Evolutionary conservation across 2,888 invertebrate species (phyloP).

Genomic region (Griposia aprilina): DNA sequence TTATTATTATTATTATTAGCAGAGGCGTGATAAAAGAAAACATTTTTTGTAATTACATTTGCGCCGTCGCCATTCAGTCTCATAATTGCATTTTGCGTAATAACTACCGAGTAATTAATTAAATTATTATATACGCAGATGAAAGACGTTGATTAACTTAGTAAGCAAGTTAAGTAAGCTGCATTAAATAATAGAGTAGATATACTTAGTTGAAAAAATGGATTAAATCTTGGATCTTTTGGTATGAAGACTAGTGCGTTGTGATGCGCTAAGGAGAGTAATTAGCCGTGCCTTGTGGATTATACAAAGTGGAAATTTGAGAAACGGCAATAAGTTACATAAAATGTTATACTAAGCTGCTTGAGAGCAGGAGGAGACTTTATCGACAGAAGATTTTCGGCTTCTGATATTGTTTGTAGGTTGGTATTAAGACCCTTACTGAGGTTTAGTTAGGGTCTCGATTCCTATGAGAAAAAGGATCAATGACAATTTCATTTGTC

Average conservation of each 20-base stretch:
- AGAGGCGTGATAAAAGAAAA: constrained; percentile 43
- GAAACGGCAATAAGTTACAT: not conserved
- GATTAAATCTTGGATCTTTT: constrained; percentile 45
- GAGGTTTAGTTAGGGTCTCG: too few species aligned
- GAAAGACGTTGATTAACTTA: constrained; percentile 54
- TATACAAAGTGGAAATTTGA: constrained; percentile 5
- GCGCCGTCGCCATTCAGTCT: constrained; percentile 27
- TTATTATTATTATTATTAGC: constrained; percentile 44
- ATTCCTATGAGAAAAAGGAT: not conserved
- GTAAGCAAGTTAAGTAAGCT: constrained; percentile 45
- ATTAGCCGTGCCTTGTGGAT: constrained; percentile 23
- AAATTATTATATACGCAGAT: constrained; percentile 55
- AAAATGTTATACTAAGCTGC: not conserved
- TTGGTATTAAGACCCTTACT: not conserved
- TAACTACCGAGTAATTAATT: constrained; percentile 54
- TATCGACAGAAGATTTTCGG: not conserved
- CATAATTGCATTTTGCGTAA: constrained; percentile 57
- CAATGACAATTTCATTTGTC: not conserved
- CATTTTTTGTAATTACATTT: constrained; percentile 43
- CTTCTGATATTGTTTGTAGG: not conserved
- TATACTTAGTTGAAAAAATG: constrained; percentile 44
- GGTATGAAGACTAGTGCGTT: constrained; percentile 8
- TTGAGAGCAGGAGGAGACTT: not conserved
- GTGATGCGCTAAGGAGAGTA: constrained; percentile 20
- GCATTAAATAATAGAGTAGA: constrained; percentile 41